Evolutionary conservation across 64 coral and sea anemone species (phyloP), one percentile per base, ranked within the genome.

Genomic region (Trachythela sp.): DNA sequence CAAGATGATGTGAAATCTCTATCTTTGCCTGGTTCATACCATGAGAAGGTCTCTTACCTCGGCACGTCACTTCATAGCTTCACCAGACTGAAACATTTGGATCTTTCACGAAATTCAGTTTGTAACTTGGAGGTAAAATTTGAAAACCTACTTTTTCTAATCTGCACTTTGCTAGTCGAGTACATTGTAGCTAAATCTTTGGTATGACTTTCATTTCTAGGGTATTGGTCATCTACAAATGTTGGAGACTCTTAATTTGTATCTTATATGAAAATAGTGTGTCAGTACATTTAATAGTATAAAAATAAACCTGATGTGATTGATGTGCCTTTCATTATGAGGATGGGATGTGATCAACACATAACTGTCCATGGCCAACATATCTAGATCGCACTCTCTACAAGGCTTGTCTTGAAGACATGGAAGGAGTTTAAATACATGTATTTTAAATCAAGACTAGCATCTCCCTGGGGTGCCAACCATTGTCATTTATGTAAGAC

Each of bases 1-100:
- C 17, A 52, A 99, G 96, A 99, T 93, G 96, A 99, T 89, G 96
- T 99, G 4, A 99, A 99, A 58, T 94, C 96, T 5, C 58, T 99
- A 6, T 94, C 93, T 52, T 87, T 99, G 45, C 96, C 96, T 84
- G 96, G 96, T 36, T 91, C 96, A 9, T 99, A 94, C 51, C 93
- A 99, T 70, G 96, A 99, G 80, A 99, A 99, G 71, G 91, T 99
- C 40, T 80, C 91, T 35, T 86, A 89, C 7, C 70, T 99, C 31
- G 96, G 93, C 39, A 89, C 87, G 18, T 85, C 96, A 33, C 85
- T 99, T 18, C 83, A 54, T 68, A 86, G 91, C 39, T 99, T 99
- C 87, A 89, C 93, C 8, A 84, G 96, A 40, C 87, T 99, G 8
- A 99, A 99, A 77, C 86, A 94, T 33, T 83, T 99, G 89, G 96